Evolutionary conservation across 1,140 invertebrate species (phyloP).

Genomic region (Ceratoteleas bidentatus): DNA sequence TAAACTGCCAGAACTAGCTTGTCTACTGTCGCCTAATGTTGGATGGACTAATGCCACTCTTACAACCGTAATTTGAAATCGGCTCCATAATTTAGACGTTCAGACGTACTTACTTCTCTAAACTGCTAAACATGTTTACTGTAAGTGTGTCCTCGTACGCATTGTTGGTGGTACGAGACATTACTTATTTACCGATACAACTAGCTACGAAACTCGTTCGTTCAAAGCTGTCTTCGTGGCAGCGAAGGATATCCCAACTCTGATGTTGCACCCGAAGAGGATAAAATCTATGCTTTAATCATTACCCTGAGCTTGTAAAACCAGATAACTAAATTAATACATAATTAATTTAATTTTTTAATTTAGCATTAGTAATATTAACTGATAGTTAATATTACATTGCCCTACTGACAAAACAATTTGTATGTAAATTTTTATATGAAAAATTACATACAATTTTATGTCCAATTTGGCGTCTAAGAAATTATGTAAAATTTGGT

Average conservation of each 20-base stretch:
- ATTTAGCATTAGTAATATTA: no score
- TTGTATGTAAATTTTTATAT: no score
- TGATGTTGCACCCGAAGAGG: slow-evolving; percentile 30
- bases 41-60: slow-evolving; percentile 25
- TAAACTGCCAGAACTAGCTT: slow-evolving; percentile 20
- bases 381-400: no score
- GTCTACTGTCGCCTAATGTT: slow-evolving; percentile 24
- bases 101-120: slow-evolving; percentile 44
- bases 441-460: no score
- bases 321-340: no score
- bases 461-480: no score
- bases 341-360: no score
- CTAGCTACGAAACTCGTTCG: slow-evolving; percentile 42
- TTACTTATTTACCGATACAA: slow-evolving; percentile 57
- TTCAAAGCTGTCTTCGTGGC: slow-evolving; percentile 53
- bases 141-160: slow-evolving; percentile 26
- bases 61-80: slow-evolving; percentile 40
- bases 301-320: no score
- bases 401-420: no score
- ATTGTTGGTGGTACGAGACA: slow-evolving; percentile 40
- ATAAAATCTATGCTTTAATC: slow-evolving; percentile 44
- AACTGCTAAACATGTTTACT: slow-evolving; percentile 44
- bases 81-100: slow-evolving; percentile 42
- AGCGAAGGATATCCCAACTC: slow-evolving; percentile 31
- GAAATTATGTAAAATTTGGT: no score